These are phyloP conservation scores for Himalopsyche kuldschensis DNA, from an alignment of 2,888 invertebrate genomes.

Conservation along the genomic window DNA sequence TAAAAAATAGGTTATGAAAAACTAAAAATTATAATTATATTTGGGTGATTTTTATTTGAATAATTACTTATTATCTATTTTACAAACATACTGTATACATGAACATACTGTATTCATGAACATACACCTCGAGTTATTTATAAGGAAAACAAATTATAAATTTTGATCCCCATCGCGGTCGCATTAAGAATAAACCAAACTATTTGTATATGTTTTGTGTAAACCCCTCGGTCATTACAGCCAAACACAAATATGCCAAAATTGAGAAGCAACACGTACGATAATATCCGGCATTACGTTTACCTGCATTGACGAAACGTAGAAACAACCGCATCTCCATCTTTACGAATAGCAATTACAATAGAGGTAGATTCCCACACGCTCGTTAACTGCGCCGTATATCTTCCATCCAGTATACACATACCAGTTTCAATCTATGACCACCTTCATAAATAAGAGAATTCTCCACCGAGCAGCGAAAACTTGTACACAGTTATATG, in stretches of 20 bases:
- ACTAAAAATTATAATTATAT: too few relatives aligned
- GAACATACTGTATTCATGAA: neutral
- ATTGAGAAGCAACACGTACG: constrained; percentile 10
- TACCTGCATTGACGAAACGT: constrained; percentile 38
- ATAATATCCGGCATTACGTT: constrained; percentile 7
- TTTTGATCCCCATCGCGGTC: neutral
- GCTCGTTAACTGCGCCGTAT: constrained; percentile 60
- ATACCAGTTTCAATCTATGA: constrained; percentile 47
- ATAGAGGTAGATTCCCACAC: constrained; percentile 58
- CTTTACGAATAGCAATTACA: constrained; percentile 62
- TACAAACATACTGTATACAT: too few relatives aligned
- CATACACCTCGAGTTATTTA: neutral
- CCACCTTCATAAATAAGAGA: constrained; percentile 44
- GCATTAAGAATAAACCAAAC: neutral
- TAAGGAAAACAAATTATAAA: neutral
- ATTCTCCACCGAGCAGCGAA: constrained; percentile 11
- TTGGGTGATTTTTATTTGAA: too few relatives aligned
- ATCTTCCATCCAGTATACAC: constrained; percentile 48
- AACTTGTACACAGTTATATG: constrained; percentile 23
- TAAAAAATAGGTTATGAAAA: too few relatives aligned
- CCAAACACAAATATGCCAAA: constrained; percentile 1
- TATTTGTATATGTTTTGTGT: neutral
- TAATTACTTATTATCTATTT: too few relatives aligned
- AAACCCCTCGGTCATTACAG: neutral
- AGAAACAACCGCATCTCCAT: constrained; percentile 56